These are phyloP conservation scores for Tolmerus cingulatus DNA, from an alignment of 2,888 invertebrate genomes.

Conservation along the genomic window DNA sequence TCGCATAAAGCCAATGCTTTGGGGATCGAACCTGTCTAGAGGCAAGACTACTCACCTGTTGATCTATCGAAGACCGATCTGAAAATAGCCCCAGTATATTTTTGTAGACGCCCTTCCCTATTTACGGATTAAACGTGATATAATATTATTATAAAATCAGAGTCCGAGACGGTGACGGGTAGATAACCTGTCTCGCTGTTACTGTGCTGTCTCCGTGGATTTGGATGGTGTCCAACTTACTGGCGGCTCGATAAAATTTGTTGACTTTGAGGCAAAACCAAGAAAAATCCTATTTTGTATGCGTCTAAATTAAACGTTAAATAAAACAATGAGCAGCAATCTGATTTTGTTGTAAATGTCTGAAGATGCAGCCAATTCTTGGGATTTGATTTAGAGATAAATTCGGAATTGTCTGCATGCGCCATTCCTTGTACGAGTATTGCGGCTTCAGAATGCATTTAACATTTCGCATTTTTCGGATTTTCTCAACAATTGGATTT, in stretches of 20 bases:
- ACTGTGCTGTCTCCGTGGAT: not conserved
- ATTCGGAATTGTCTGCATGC: not conserved
- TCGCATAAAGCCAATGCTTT: not conserved
- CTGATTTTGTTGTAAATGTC: not conserved
- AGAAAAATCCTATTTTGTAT: not conserved
- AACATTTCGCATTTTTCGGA: not conserved
- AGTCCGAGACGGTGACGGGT: not conserved
- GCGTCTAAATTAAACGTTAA: not conserved
- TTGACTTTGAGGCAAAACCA: not conserved
- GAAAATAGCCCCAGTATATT: not conserved
- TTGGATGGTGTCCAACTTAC: not conserved
- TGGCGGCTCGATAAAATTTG: not conserved
- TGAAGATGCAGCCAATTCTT: not conserved
- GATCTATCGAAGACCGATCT: not conserved
- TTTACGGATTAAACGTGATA: not conserved
- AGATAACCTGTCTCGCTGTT: not conserved
- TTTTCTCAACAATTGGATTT: too few relatives aligned
- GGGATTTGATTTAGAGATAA: not conserved
- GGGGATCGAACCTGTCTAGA: not conserved
- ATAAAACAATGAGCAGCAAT: not conserved
- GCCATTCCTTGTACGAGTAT: not conserved
- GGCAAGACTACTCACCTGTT: not conserved
- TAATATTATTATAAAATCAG: not conserved
- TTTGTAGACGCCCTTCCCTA: not conserved
- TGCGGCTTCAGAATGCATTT: not conserved